Base-by-base conservation (phyloP, 2,797 vertebrate species). In the Labroides dimidiatus region DNA sequence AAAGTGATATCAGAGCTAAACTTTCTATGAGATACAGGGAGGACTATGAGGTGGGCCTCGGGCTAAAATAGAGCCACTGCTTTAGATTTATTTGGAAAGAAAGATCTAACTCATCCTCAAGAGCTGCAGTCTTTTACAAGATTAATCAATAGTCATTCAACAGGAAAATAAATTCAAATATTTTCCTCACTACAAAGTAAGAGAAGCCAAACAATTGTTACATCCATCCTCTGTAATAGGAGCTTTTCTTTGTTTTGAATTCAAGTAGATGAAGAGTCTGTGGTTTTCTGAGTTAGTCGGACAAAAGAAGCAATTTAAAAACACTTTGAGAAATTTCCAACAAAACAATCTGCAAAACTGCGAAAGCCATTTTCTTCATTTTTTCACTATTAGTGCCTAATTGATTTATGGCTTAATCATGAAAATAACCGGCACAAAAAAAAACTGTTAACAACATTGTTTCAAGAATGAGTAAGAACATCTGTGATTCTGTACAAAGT, bases 1-100 rank as follows among this genome's bases (percentile, higher is more conserved):
- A 60, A 75, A 61, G 68, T 67, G 68, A 85, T 36, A 54, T 64
- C 24, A 60, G 47, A 67, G 24, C 14, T 61, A 53, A 78, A 66
- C 24, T 42, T 56, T 17, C 10, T 14, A 45, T 24, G 50, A 44
- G 23, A 37, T 27, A 50, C 2, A 52, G 17, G 19, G n/a, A 47
- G 45, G 17, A 49, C 21, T 21, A 12, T 19, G 45, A 6, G 27
- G 36, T 19, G 20, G 57, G 15, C 13, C 57, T 53, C 36, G 60
- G 11, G 17, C 20, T 33, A 2, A 64, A 50, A 16, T 54, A 58
- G 1, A 75, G n/a, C 12, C 16, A 49, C 54, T 24, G 17, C 20
- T 43, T 15, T 62, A 6, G n/a, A 42, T 43, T 64, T 44, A 57
- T 69, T 52, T 51, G 1, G n/a, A 51, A 33, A 44, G 15, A 52